These are phyloP conservation scores for Hydractinia echinata DNA, from an alignment of 30 jellyfish, hydroid and myxozoan species.

Conservation along the genomic window DNA sequence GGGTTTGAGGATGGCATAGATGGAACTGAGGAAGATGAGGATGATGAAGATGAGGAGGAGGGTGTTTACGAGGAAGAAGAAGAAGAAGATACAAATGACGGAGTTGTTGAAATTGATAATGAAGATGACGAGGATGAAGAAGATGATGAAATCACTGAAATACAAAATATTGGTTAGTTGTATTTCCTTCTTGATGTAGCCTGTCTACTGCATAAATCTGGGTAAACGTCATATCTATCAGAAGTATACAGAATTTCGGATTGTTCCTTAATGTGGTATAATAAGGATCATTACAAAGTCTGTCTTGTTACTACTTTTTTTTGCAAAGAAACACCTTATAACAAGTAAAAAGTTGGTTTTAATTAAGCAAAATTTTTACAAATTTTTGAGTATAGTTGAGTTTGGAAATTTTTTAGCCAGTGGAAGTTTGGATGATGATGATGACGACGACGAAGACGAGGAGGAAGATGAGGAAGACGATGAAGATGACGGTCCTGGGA, in stretches of 20 bases:
- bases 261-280: no score
- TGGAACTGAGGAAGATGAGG: background rate
- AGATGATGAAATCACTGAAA: conserved; percentile 52
- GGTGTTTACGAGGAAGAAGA: conserved; percentile 40
- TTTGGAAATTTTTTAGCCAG: background rate
- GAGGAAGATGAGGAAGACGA: conserved; percentile 54
- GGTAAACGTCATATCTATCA: no score
- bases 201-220: background rate
- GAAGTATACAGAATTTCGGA: no score
- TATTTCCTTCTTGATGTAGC: background rate
- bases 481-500: conserved; percentile 79
- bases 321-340: background rate
- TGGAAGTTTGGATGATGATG: conserved; percentile 28
- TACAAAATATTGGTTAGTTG: background rate
- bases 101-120: conserved; percentile 61
- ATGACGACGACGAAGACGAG: conserved; percentile 70
- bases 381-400: background rate
- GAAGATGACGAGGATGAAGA: conserved; percentile 79
- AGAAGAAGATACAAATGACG: conserved; percentile 30
- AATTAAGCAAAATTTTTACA: background rate
- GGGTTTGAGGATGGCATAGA: no score
- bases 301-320: background rate
- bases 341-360: background rate
- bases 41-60: conserved; percentile 35
- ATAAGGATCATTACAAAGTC: background rate